Base-by-base conservation (phyloP, 2,797 vertebrate species). In the Protonibea diacanthus region DNA sequence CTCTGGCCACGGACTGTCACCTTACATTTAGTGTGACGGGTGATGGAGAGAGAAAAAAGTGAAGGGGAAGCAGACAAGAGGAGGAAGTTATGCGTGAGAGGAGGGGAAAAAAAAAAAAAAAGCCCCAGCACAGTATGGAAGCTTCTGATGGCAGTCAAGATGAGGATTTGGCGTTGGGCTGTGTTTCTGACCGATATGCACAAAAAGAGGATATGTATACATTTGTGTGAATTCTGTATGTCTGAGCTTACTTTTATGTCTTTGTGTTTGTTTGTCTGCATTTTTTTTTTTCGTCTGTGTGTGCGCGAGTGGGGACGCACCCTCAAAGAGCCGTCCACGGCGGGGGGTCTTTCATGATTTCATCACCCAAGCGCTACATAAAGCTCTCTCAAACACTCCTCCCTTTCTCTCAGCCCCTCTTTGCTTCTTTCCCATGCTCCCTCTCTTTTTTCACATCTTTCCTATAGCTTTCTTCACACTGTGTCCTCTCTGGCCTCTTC, bases 301-400 rank as follows among this genome's bases (percentile, higher is more conserved):
- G 23, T 29, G 64, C 23, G 45, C 18, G 74, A 71, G 83, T 58
- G n/a, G 68, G 78, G 84, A 86, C 83, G 71, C 83, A 56, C 66
- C 83, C 89, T 89, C 81, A 91, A 91, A 91, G 90, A 84, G 84
- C 40, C 23, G 74, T 71, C 80, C 79, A 47, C 87, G 1, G 83
- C 79, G 23, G 91, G 86, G 83, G 92, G 88, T 74, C 88, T 92
- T 92, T 93, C 89, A 90, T 74, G 85, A 86, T 92, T 92, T 90
- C 89, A 89, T 91, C 86, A 86, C 84, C 87, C 87, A 86, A 91
- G 86, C 80, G 69, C 83, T 65, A 21, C 77, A 63, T 84, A 86
- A 88, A 87, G 88, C 90, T 86, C 74, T 44, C 79, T 86, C 78
- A 80, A 88, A 87, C 84, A 68, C 84, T 76, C 61, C 75, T 85